Evolutionary conservation across 2,888 invertebrate genomes (phyloP).

Genomic region (Labia minor): DNA sequence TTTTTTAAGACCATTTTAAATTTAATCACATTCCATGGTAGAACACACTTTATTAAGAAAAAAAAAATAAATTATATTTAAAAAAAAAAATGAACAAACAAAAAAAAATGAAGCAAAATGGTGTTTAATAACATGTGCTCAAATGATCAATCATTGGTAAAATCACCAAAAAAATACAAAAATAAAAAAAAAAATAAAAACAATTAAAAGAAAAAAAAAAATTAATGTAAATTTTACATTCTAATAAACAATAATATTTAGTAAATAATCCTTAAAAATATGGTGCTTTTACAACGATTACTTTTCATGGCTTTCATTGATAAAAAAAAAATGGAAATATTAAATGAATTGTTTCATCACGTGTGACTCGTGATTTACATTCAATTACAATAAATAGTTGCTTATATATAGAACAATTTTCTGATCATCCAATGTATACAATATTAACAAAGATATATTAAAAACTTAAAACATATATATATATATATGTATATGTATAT

Average conservation of each 20-base stretch:
- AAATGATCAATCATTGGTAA: background rate
- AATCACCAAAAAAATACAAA: background rate
- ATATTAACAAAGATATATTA: too few species aligned
- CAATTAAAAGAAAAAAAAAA: background rate
- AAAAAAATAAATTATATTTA: background rate
- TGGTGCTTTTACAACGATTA: conserved; percentile 13
- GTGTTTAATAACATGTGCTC: background rate
- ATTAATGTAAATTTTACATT: background rate
- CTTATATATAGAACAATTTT: background rate
- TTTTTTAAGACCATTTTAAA: background rate
- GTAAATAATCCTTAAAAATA: background rate
- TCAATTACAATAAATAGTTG: background rate
- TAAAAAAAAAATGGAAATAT: background rate
- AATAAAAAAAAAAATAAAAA: background rate
- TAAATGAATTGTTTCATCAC: background rate
- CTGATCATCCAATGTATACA: conserved; percentile 4
- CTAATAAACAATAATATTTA: background rate
- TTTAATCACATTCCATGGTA: background rate
- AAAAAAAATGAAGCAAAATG: background rate
- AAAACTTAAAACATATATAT: too few species aligned
- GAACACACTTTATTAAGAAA: background rate
- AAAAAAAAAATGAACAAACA: too few species aligned
- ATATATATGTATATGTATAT: background rate
- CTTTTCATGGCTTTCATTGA: conserved; percentile 2
- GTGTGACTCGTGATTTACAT: background rate